Percentiles rank a stretch among this genome's conserved stretches.
These are phyloP conservation scores for Drosophila tanythrix DNA, from an alignment of 2,888 invertebrate species.

Conservation along the genomic window DNA sequence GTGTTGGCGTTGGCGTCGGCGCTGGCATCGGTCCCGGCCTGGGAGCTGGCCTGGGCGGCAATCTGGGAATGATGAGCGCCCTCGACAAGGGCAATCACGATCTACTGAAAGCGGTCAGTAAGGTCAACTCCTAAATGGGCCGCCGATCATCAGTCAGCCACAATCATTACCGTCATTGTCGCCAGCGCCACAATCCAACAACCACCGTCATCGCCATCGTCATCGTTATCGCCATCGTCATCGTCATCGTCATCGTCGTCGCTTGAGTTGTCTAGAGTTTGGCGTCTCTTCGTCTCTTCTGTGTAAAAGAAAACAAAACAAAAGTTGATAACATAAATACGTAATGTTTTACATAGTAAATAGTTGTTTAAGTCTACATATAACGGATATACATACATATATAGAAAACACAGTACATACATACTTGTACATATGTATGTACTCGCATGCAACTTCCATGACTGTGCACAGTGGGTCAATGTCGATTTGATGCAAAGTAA, in stretches of 20 bases:
- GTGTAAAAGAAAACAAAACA: slow-evolving; percentile 51
- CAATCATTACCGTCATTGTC: slow-evolving; percentile 28
- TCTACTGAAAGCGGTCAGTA: slow-evolving; percentile 85
- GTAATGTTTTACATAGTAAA: slow-evolving; percentile 83
- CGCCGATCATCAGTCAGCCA: slow-evolving; percentile 9
- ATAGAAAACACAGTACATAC: slow-evolving; percentile 7
- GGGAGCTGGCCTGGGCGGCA: slow-evolving; percentile 83
- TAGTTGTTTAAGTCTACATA: slow-evolving; percentile 77
- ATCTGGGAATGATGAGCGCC: slow-evolving; percentile 85
- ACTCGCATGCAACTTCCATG: slow-evolving; percentile 25
- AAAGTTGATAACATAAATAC: slow-evolving; percentile 83
- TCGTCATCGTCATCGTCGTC: slow-evolving; percentile 28
- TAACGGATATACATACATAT: slow-evolving; percentile 38
- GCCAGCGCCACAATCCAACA: slow-evolving; percentile 4
- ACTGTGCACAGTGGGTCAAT: slow-evolving; percentile 39
- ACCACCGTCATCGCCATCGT: slow-evolving; percentile 4
- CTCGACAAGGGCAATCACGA: slow-evolving; percentile 85
- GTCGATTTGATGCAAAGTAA: neutral
- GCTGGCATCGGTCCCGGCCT: slow-evolving; percentile 81
- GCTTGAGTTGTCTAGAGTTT: slow-evolving; percentile 53
- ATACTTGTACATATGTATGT: slow-evolving; percentile 32
- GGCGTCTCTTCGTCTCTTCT: slow-evolving; percentile 66
- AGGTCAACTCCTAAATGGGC: slow-evolving; percentile 85
- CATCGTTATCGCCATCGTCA: slow-evolving; percentile 4
- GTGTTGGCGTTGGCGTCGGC: slow-evolving; percentile 78